Evolutionary conservation across 2,113 vertebrate species (phyloP).

Genomic region (Crotalus helleri): DNA sequence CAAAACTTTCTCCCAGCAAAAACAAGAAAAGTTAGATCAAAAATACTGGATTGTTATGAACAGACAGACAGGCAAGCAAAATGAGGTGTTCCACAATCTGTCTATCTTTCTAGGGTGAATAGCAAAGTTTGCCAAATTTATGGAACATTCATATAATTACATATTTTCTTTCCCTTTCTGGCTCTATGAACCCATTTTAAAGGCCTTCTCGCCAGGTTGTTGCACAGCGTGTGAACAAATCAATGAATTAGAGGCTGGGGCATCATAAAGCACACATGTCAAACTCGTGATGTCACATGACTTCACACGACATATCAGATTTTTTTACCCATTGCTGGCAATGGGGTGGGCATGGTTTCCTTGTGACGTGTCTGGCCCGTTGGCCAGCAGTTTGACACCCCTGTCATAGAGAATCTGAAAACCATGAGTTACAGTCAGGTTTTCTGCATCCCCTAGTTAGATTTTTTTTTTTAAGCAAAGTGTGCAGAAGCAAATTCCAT

Average conservation of each 20-base stretch:
- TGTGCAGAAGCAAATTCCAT: background rate
- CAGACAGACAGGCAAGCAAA: conserved; percentile 7
- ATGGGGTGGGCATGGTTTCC: too few relatives aligned
- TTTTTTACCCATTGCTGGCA: too few relatives aligned
- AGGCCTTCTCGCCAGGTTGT: conserved; percentile 10
- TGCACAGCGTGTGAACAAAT: conserved; percentile 32
- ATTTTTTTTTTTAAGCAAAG: background rate
- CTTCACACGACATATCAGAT: rapidly evolving
- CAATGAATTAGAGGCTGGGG: conserved; percentile 20
- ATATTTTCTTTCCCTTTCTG: conserved; percentile 19
- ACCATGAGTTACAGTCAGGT: conserved; percentile 35
- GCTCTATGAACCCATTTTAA: background rate
- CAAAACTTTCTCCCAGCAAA: background rate
- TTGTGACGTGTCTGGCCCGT: too few relatives aligned
- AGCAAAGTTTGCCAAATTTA: conserved; percentile 29
- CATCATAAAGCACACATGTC: background rate
- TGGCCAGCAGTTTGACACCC: too few relatives aligned
- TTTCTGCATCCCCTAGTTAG: background rate
- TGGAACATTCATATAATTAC: conserved; percentile 36
- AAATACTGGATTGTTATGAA: background rate
- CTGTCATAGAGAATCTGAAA: conserved; percentile 30
- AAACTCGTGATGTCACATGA: too few relatives aligned
- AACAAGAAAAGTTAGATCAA: background rate
- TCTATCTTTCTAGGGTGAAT: conserved; percentile 6
- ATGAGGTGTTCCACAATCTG: conserved; percentile 37